Evolutionary conservation across 2,797 vertebrate genomes (phyloP), one percentile per base, ranked within the genome.

Genomic region (Acanthurus leucopareius): DNA sequence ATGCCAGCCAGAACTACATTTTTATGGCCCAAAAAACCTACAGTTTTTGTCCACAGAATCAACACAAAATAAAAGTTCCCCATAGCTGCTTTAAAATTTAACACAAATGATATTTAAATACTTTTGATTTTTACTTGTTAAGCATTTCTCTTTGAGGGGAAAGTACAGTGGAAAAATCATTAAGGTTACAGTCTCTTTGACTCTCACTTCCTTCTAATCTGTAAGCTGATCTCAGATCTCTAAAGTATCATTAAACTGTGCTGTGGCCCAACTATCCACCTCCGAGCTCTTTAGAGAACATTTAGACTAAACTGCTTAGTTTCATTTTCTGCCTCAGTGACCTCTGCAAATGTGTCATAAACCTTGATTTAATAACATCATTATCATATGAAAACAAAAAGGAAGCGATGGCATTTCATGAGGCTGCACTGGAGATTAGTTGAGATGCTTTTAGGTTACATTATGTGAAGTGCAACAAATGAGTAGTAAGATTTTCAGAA

Each of bases 251-350:
- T 83, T 58, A 52, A 58, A 73, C 9, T 22, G 66, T 15, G 58
- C 69, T 82, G 76, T 56, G 5, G 45, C 63, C 65, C 1, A 13
- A 20, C 2, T 5, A 47, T 40, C 45, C 72, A 58, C 47, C 56
- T 66, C 47, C 17, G 52, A 63, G 83, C 49, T 82, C 73, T 66
- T 63, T 2, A 28, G 67, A 67, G 75, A 83, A 69, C 73, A 40
- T 62, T 79, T 60, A 61, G 4, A 62, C 48, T 17, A 61, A 57
- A 56, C 7, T 22, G 57, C 58, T 47, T 17, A 13, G 19, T 40
- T 61, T 47, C 19, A 53, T 76, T 70, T 72, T 65, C 59, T 63
- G 73, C 66, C 49, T 62, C 57, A 49, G 40, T 58, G 32, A 47
- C 17, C 56, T n/a, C n/a, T 6, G 2, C 32, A 65, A 38, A 79